Evolutionary conservation across 2,888 invertebrate species (phyloP).

Genomic region (Ctenicera cuprea): DNA sequence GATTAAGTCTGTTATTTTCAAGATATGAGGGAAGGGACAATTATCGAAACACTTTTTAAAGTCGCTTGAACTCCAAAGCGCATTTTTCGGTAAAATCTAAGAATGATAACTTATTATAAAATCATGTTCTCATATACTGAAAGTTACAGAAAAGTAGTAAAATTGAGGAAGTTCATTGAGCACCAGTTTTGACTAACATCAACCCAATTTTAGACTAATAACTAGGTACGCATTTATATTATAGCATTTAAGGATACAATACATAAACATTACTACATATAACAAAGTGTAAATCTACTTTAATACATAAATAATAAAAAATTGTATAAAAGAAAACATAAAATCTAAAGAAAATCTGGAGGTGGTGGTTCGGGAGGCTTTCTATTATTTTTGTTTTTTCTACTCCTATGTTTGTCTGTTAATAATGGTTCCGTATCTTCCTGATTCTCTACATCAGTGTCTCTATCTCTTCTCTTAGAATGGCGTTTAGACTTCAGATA

Average conservation of each 20-base stretch:
- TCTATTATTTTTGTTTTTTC: constrained; percentile 32
- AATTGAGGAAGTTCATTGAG: too few species aligned
- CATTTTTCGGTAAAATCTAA: too few species aligned
- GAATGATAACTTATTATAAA: too few species aligned
- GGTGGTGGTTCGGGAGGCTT: constrained; percentile 61
- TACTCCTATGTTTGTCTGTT: constrained; percentile 31
- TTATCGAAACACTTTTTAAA: too few species aligned
- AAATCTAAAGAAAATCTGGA: constrained; percentile 58
- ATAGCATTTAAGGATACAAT: neutral
- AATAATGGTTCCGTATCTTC: constrained; percentile 47
- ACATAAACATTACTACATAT: neutral
- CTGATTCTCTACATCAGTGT: constrained; percentile 55
- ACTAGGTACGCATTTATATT: neutral
- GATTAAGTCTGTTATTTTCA: too few species aligned
- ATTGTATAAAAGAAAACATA: constrained; percentile 24
- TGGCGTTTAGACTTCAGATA: constrained; percentile 28
- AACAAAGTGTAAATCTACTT: neutral
- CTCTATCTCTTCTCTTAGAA: constrained; percentile 34
- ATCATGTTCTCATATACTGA: too few species aligned
- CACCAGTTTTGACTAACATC: too few species aligned
- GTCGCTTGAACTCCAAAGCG: too few species aligned
- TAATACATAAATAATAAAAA: constrained; percentile 31
- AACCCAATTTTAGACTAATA: too few species aligned
- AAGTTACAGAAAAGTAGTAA: too few species aligned
- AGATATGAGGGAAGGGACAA: too few species aligned